These are phyloP conservation scores for Eurosta solidaginis DNA, from an alignment of 1,140 invertebrate species.

Conservation along the genomic window DNA sequence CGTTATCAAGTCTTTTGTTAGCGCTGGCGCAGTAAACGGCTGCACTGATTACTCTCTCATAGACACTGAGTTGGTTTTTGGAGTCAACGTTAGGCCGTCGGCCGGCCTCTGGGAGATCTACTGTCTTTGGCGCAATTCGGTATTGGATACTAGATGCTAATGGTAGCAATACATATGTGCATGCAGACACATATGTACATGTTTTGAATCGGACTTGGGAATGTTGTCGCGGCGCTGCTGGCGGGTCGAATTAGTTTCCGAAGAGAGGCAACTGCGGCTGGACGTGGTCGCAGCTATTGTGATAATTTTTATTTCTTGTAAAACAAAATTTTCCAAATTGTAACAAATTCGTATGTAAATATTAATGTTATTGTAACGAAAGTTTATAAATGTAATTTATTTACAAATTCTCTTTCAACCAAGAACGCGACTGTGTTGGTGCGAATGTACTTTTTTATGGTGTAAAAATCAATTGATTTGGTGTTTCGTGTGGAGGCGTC, in stretches of 20 bases:
- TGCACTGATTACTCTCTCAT: background rate
- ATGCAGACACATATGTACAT: background rate
- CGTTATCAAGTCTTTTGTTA: background rate
- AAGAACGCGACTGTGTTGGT: no score
- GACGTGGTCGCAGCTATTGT: constrained; percentile 22
- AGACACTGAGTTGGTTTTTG: background rate
- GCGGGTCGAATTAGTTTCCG: constrained; percentile 17
- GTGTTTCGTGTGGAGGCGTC: background rate
- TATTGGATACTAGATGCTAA: background rate
- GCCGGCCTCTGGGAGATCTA: background rate
- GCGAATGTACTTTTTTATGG: no score
- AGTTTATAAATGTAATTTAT: background rate
- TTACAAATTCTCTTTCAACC: background rate
- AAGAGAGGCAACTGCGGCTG: constrained; percentile 30
- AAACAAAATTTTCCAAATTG: background rate
- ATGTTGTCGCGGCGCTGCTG: background rate
- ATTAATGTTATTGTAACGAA: background rate
- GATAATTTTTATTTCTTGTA: background rate
- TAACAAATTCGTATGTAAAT: background rate
- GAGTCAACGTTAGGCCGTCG: background rate
- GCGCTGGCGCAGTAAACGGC: background rate
- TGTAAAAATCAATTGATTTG: background rate
- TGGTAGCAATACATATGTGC: background rate
- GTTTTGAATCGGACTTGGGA: background rate
- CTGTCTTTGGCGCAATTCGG: constrained; percentile 3